Base-by-base conservation (phyloP, 2,113 vertebrate species). In the Engraulis encrasicolus region DNA sequence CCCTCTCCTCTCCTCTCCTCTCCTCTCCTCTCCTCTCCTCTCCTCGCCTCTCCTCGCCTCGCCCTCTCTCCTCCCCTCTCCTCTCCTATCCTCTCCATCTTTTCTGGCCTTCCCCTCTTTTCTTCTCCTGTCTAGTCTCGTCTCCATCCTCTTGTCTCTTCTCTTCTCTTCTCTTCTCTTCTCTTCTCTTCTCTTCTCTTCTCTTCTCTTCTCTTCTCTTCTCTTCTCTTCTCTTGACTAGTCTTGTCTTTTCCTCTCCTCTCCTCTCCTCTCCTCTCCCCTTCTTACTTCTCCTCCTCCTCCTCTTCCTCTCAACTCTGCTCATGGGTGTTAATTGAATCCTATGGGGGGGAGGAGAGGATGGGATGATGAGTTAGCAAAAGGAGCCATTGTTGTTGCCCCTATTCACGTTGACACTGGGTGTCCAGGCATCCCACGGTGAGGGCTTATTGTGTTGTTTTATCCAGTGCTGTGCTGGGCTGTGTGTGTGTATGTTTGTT, bases 351-450 rank as follows among this genome's bases (percentile, higher is more conserved):
- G 11, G 31, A 23, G 27, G 58, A 23, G 58, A 66, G 38, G 74
- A 18, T 50, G 84, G 49, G 71, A 77, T 66, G 85, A 81, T 40
- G 83, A 82, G 82, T 83, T 48, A 80, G 84, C 79, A 79, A 78
- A 74, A 85, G 87, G 83, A 85, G 71, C 81, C 74, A 88, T 85
- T 88, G 86, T 88, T 27, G 84, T 17, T 37, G 18, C 27, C 74
- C n/a, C 34, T 79, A 79, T 79, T 87, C 78, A 82, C 77, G 37
- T 6, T 6, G 85, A 38, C 31, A 20, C 79, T 37, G 81, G 84
- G 84, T 19, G 80, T 66, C 49, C 36, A 78, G 78, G 61, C 81
- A 49, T 66, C 84, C 81, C 80, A 78, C 78, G 84, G 85, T 50
- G 66, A 82, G 82, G 61, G 80, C 80, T 85, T 78, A 86, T 88